Conservation (phyloP, 1,140 invertebrate species). For the Drosophila repletoides region DNA sequence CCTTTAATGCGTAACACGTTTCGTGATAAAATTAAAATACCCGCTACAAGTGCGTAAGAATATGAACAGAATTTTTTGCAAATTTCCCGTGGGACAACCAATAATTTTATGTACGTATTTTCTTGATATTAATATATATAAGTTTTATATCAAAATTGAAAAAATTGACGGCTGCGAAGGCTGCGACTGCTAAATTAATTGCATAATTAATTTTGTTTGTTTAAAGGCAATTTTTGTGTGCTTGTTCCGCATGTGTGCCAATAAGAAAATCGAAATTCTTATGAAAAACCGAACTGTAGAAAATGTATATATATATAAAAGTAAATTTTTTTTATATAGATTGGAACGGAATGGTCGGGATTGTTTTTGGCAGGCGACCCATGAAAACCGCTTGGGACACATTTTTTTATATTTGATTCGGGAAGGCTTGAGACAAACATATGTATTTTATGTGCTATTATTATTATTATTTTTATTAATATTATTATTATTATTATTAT, state of each 20-base stretch:
- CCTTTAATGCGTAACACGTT: too few relatives aligned
- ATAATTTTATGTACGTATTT: too few relatives aligned
- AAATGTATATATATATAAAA: too few relatives aligned
- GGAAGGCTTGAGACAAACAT: conserved; percentile 43
- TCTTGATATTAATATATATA: too few relatives aligned
- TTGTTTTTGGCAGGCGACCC: conserved; percentile 2
- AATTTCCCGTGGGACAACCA: too few relatives aligned
- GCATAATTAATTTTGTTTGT: conserved; percentile 58
- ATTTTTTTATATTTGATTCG: conserved; percentile 27
- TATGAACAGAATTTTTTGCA: too few relatives aligned
- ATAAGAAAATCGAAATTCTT: conserved; percentile 17
- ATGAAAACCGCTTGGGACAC: conserved; percentile 28
- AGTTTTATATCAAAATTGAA: too few relatives aligned
- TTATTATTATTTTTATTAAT: conserved; percentile 2
- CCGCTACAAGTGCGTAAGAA: too few relatives aligned
- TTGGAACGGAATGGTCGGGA: too few relatives aligned
- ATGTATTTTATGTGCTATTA: conserved; percentile 55
- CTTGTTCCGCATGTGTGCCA: conserved; percentile 52
- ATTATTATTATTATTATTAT: conserved; percentile 36
- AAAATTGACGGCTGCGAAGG: too few relatives aligned
- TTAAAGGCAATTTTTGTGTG: conserved; percentile 31
- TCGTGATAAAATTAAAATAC: too few relatives aligned
- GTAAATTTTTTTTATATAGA: neutral
- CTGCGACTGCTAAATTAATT: conserved; percentile 62
- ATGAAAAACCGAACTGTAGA: too few relatives aligned